A percentile compares a stretch with the other conserved stretches of the same genome.
Evolutionary conservation across 2,888 invertebrate genomes (phyloP).

Genomic region (Macaria notata): DNA sequence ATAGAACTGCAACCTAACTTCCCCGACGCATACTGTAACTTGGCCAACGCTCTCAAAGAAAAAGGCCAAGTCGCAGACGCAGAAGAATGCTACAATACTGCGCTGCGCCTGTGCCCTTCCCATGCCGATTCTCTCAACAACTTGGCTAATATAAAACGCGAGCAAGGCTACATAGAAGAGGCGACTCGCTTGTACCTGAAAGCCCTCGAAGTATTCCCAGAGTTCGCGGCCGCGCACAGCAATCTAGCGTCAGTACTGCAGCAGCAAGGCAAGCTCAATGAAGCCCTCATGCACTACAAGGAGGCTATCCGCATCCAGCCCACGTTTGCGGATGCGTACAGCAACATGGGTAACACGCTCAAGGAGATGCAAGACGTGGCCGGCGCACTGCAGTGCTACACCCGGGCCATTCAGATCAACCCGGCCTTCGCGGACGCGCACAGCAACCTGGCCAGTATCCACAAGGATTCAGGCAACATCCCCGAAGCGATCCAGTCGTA

Average conservation of each 20-base stretch:
- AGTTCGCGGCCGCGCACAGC: conserved; percentile 99
- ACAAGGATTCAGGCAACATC: conserved; percentile 99
- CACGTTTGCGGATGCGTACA: conserved; percentile 99
- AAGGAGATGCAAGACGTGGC: conserved; percentile 99
- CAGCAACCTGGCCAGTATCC: conserved; percentile 98
- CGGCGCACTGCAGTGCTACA: conserved; percentile 98
- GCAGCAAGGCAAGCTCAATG: conserved; percentile 98
- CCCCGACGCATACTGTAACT: conserved; percentile 99
- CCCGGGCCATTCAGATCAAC: conserved; percentile 99
- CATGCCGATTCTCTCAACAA: conserved; percentile 99
- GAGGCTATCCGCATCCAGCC: conserved; percentile 99
- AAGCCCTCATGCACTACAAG: conserved; percentile 98
- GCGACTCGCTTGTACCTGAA: conserved; percentile 97
- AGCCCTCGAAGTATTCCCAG: conserved; percentile 96
- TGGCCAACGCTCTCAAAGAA: conserved; percentile 99
- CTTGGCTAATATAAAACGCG: conserved; percentile 98
- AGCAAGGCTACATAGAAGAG: conserved; percentile 99
- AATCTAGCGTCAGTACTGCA: conserved; percentile 99
- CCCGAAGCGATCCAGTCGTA: conserved; percentile 99
- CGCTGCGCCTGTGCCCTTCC: conserved; percentile 95
- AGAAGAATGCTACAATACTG: conserved; percentile 99
- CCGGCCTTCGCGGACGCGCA: conserved; percentile 99
- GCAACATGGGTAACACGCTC: conserved; percentile 99
- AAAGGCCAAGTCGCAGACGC: conserved; percentile 98
- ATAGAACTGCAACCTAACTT: conserved; percentile 99